Evolutionary conservation across 2,113 vertebrate species (phyloP).

Genomic region (Chamaetylas fuelleborni): DNA sequence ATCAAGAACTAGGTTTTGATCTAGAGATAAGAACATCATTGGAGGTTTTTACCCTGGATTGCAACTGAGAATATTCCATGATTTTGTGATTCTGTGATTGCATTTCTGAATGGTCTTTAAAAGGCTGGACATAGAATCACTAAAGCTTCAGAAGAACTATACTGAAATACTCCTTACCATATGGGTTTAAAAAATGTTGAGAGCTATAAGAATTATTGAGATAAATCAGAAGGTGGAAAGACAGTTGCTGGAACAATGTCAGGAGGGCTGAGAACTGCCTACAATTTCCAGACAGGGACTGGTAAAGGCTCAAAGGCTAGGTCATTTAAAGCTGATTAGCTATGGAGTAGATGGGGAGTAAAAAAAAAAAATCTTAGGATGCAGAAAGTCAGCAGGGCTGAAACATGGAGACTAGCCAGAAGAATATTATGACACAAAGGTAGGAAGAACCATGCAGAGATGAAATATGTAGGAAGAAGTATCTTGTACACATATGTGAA

Average conservation of each 20-base stretch:
- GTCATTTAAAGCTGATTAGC: not conserved
- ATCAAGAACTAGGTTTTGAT: not conserved
- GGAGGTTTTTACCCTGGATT: not conserved
- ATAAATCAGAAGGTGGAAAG: not conserved
- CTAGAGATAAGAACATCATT: not conserved
- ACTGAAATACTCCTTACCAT: not conserved
- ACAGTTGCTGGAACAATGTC: not conserved
- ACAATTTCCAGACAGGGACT: not conserved
- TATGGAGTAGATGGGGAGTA: not conserved
- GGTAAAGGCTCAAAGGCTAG: not conserved
- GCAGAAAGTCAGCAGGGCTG: not conserved
- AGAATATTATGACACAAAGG: not conserved
- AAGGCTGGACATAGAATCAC: not conserved
- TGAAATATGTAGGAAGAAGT: not conserved
- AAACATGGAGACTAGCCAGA: not conserved
- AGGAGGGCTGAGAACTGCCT: not conserved
- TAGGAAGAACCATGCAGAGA: not conserved
- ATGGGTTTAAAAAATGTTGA: not conserved
- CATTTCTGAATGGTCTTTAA: not conserved
- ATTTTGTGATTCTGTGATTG: not conserved
- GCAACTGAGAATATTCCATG: not conserved
- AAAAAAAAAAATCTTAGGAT: not conserved
- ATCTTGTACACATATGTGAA: not conserved
- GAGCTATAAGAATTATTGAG: not conserved
- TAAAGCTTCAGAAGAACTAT: not conserved